Evolutionary conservation across 2,888 invertebrate genomes (phyloP).

Genomic region (Oscheius sp.): DNA sequence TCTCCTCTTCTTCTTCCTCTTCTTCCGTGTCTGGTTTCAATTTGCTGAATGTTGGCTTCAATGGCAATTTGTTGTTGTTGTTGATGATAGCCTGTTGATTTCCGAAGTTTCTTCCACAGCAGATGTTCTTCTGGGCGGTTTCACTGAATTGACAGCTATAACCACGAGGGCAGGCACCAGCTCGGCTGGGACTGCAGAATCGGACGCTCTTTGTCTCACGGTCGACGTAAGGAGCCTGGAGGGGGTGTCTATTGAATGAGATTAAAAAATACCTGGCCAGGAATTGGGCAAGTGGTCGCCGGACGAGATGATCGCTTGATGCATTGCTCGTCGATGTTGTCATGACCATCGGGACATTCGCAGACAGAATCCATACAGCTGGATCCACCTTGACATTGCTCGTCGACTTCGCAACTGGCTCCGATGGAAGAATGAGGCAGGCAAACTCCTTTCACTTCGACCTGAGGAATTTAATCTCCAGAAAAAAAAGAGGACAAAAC

Average conservation of each 20-base stretch:
- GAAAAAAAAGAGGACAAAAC: neutral
- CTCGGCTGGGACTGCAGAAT: slow-evolving; percentile 61
- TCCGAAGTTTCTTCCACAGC: slow-evolving; percentile 60
- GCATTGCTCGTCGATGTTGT: slow-evolving; percentile 58
- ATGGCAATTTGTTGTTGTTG: slow-evolving; percentile 11
- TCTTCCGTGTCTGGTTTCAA: slow-evolving; percentile 20
- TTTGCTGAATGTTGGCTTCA: slow-evolving; percentile 6
- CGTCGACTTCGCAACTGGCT: slow-evolving; percentile 62
- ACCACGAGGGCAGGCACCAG: slow-evolving; percentile 55
- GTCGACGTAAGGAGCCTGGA: slow-evolving; percentile 64
- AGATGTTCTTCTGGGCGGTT: slow-evolving; percentile 65
- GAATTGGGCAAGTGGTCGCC: slow-evolving; percentile 67
- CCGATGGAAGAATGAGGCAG: slow-evolving; percentile 58
- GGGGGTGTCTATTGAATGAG: neutral
- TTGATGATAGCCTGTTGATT: neutral
- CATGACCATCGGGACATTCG: slow-evolving; percentile 65
- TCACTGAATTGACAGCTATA: slow-evolving; percentile 70
- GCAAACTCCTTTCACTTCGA: slow-evolving; percentile 64
- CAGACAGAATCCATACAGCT: slow-evolving; percentile 59
- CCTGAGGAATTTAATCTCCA: slow-evolving; percentile 25
- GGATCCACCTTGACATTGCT: slow-evolving; percentile 64
- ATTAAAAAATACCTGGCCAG: slow-evolving; percentile 51
- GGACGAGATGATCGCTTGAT: slow-evolving; percentile 59
- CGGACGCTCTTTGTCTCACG: slow-evolving; percentile 59
- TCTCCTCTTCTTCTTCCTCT: slow-evolving; percentile 27